Evolutionary conservation across 2,113 vertebrate genomes (phyloP), one percentile per base, ranked within the genome.

Genomic region (Eurystomus gularis): DNA sequence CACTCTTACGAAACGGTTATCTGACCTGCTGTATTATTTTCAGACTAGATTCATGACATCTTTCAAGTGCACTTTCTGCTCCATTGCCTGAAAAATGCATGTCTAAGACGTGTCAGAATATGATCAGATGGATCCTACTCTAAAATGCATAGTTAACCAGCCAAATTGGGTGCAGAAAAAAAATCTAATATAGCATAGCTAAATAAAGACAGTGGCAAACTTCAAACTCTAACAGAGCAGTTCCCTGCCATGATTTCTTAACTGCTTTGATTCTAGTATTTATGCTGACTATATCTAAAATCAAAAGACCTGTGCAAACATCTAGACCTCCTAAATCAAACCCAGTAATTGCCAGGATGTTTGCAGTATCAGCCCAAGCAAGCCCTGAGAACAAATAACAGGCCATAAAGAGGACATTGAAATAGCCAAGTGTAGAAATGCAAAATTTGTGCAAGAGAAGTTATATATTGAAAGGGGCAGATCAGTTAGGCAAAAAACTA

Each of bases 311-410:
- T 60, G 14, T 64, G 49, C 66, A 94, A 93, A 71, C 60, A 90
- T 71, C 60, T 39, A 87, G 54, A 65, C 52, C 76, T 91, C 66
- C 72, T 96, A 94, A 93, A 76, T 84, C 82, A 95, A 94, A 73
- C 29, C 37, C 57, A 75, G 55, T 78, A 78, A 94, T 44, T 82
- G 69, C 39, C 13, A 57, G 52, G 69, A 84, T 71, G 3, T 93
- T 93, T 93, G 76, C 15, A 92, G 17, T 60, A 70, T 83, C 64
- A 81, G 51, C 33, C 13, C 70, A 76, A 92, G 83, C 31, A 92
- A 86, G 40, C 44, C 37, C 52, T 39, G 31, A 88, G 60, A 89
- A 88, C 49, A 93, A 86, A 82, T 75, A 85, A 84, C 24, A 64
- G 80, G 86, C 92, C 86, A 95, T 28, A 33, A 68, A 89, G 37